phyloP scores from a whole-genome alignment of 2,888 invertebrate genomes.

The Scaptomyza caliginosa region DNA sequence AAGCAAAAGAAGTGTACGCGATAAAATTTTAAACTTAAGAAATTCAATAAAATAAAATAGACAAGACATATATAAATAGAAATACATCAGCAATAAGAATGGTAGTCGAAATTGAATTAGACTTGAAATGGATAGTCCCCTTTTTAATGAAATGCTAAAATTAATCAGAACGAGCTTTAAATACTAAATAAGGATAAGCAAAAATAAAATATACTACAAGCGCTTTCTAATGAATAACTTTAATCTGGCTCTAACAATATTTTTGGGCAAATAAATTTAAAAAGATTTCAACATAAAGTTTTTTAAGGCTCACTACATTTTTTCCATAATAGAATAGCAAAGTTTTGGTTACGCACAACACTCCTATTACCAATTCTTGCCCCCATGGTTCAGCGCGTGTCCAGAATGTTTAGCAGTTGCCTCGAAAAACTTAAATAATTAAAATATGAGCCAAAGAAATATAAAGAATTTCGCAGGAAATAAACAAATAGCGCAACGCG shows the following conservation, averaged over 20 bases:
- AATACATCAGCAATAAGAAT: not conserved
- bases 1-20: not conserved
- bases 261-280: too few species aligned
- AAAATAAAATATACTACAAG: not conserved
- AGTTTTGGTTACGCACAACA: not conserved
- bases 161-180: not conserved
- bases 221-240: too few species aligned
- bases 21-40: not conserved
- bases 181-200: not conserved
- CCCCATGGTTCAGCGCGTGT: slow-evolving; percentile 24
- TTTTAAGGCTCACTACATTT: not conserved
- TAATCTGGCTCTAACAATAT: too few species aligned
- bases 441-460: slow-evolving; percentile 31
- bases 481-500: slow-evolving; percentile 21
- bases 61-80: not conserved
- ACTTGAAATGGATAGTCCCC: not conserved
- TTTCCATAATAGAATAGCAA: not conserved
- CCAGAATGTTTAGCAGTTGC: slow-evolving; percentile 15
- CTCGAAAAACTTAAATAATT: slow-evolving; percentile 45
- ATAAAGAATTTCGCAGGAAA: slow-evolving; percentile 22
- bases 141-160: not conserved
- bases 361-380: slow-evolving; percentile 20
- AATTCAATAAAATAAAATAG: not conserved
- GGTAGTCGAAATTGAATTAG: not conserved
- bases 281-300: not conserved